Percentiles rank a stretch among this genome's conserved stretches.
Evolutionary conservation across 1,140 invertebrate species (phyloP).

Genomic region (Hypothenemus hampei): DNA sequence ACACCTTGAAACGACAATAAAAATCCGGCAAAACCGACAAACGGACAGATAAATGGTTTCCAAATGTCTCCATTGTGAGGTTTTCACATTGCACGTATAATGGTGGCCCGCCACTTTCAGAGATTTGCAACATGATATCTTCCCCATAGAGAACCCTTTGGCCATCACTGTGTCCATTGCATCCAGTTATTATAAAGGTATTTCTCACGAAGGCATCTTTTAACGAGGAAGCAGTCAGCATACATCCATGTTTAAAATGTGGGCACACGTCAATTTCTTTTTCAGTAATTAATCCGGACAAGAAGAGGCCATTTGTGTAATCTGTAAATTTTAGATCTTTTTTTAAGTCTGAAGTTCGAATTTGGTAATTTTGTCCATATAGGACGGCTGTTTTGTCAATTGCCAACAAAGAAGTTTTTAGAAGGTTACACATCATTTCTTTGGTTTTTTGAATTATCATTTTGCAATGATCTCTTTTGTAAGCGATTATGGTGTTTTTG

Average conservation of each 20-base stretch:
- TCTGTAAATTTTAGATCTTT: conserved; percentile 16
- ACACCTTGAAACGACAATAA: conserved; percentile 41
- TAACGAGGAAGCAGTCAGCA: conserved; percentile 34
- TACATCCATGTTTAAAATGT: conserved; percentile 39
- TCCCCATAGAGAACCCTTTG: conserved; percentile 37
- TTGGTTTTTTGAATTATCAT: conserved; percentile 39
- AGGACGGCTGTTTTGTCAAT: conserved; percentile 27
- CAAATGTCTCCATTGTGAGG: conserved; percentile 28
- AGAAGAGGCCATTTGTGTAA: conserved; percentile 32
- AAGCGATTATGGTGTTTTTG: conserved; percentile 32
- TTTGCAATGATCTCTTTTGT: conserved; percentile 39
- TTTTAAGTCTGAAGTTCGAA: conserved; percentile 34
- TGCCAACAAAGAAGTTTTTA: conserved; percentile 31
- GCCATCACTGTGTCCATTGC: conserved; percentile 27
- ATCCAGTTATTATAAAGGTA: conserved; percentile 36
- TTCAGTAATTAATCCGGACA: conserved; percentile 41
- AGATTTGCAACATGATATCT: conserved; percentile 39
- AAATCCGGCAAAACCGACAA: conserved; percentile 36
- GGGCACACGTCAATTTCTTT: conserved; percentile 37
- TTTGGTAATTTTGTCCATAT: conserved; percentile 38
- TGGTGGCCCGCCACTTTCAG: too few species aligned
- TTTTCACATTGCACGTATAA: conserved; percentile 42
- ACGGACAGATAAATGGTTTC: conserved; percentile 19
- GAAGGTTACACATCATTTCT: conserved; percentile 40
- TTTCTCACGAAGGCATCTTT: conserved; percentile 36